Evolutionary conservation across 2,113 vertebrate species (phyloP).

Genomic region (Siniperca chuatsi): DNA sequence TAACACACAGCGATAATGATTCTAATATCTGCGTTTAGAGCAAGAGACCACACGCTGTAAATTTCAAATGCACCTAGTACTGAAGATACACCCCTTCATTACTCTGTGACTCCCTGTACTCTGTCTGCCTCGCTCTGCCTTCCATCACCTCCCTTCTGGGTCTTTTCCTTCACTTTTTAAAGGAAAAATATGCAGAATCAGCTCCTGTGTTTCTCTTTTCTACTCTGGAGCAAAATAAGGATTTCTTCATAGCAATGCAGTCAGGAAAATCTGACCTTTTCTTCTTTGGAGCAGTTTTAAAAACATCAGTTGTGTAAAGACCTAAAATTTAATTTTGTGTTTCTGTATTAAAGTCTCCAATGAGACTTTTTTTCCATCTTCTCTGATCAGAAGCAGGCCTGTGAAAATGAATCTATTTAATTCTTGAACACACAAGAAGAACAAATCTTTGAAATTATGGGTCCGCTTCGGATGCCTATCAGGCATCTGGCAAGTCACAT

Average conservation of each 20-base stretch:
- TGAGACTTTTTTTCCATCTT: background rate
- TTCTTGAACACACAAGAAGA: constrained; percentile 43
- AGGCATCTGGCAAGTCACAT: constrained; percentile 49
- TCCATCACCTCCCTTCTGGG: constrained; percentile 26
- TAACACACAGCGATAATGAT: constrained; percentile 71
- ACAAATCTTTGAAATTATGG: constrained; percentile 33
- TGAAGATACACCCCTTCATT: constrained; percentile 29
- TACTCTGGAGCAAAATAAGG: constrained; percentile 2
- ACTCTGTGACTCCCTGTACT: constrained; percentile 1
- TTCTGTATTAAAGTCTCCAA: background rate
- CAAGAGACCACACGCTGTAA: constrained; percentile 66
- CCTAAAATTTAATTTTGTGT: constrained; percentile 3
- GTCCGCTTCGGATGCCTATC: constrained; percentile 44
- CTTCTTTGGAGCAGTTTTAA: constrained; percentile 8
- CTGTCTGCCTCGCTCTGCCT: background rate
- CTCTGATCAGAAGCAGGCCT: constrained; percentile 40
- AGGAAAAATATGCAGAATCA: constrained; percentile 47
- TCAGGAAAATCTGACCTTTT: constrained; percentile 16
- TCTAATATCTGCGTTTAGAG: constrained; percentile 71
- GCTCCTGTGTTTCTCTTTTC: constrained; percentile 37
- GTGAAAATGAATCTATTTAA: constrained; percentile 21
- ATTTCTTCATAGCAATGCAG: constrained; percentile 9
- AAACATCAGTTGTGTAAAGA: constrained; percentile 18
- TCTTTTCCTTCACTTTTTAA: constrained; percentile 21
- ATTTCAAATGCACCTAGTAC: constrained; percentile 43